These are phyloP conservation scores for roundworm (Caenorhabditis elegans) DNA, from an alignment of 1,140 invertebrate genomes.

Conservation along the genomic window WBcel235 BX284605.5:11996001-11996500, in stretches of 20 bases:
- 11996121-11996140: background rate
- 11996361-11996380: too few species aligned
- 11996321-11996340: too few species aligned
- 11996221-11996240: background rate
- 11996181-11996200: background rate
- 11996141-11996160: background rate
- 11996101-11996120: background rate
- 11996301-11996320: too few species aligned
- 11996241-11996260: background rate
- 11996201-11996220: background rate
- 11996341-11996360: too few species aligned
- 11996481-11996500: background rate
- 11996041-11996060: background rate
- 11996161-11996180: background rate
- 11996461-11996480: constrained; percentile 5
- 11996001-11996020: background rate
- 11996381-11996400: too few species aligned
- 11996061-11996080: constrained; percentile 3
- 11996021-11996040: background rate
- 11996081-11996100: background rate
- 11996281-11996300: too few species aligned
- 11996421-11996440: background rate
- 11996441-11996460: background rate
- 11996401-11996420: too few species aligned
- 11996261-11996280: too few species aligned